Base-by-base conservation (phyloP, 2,888 invertebrate species). In the Ormyrus rosae region DNA sequence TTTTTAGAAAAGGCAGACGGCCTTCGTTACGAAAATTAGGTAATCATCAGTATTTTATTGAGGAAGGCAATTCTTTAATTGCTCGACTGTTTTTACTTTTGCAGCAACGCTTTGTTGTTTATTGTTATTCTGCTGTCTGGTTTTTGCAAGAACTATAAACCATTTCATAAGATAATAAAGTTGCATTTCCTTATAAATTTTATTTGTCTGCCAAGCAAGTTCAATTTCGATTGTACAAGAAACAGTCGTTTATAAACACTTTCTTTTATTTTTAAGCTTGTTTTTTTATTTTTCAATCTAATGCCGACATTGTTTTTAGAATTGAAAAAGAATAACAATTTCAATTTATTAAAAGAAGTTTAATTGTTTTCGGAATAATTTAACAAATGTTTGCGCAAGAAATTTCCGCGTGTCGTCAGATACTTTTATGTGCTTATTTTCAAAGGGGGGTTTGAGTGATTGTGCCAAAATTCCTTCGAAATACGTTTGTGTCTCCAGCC, bases 21-120 rank as follows among this genome's bases (percentile, higher is more conserved):
- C 76, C 76, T 76, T 76, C 76, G 45, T 34, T 55, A 34, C 11
- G 53, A 76, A 69, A 76, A 76, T 76, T 76, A 51, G 69, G 34
- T 63, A 67, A 76, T 76, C 34, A 34, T 34, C 67, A 69, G 55
- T 69, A 63, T 76, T 76, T 76, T 76, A 76, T 76, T 76, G 69
- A 76, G 76, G 76, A 76, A 76, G 69, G 19, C 69, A 51, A 34
- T 61, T 53, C 58, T 48, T 61, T 75, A 75, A 76, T 63, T 76
- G 55, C 69, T 46, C n/a, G 34, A 34, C 46, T 53, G 69, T 51
- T 76, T 65, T 74, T 74, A 64, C 58, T 65, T 74, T n/a, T 72
- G 63, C 8, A 5, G 46, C 63, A 72, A 72, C 61, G 46, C 8
- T 65, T 73, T 19, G 55, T 73, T 55, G 9, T 55, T 34, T 34